phyloP scores from a whole-genome alignment of 2,113 vertebrate species.

The Zingel zingel region DNA sequence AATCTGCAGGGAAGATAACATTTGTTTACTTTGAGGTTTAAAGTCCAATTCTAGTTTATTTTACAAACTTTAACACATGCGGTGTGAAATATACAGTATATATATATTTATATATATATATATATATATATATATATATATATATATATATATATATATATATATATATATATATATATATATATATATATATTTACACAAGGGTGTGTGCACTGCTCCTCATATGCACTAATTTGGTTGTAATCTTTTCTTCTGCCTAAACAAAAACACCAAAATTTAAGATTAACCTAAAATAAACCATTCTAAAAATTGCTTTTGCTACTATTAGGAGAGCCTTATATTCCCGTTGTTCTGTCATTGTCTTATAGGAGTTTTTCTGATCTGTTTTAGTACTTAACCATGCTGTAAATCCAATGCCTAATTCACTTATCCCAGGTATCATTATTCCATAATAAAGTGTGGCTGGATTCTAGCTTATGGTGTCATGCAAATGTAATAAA shows the following conservation, averaged over 20 bases:
- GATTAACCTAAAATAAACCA: constrained; percentile 43
- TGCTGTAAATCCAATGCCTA: neutral
- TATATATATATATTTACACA: neutral
- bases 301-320: constrained; percentile 54
- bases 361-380: constrained; percentile 20
- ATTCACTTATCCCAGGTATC: constrained; percentile 11
- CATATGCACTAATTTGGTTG: constrained; percentile 4
- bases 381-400: constrained; percentile 24
- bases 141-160: neutral
- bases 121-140: neutral
- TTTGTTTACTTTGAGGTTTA: constrained; percentile 43
- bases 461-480: constrained; percentile 22
- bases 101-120: neutral
- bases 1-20: constrained; percentile 43
- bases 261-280: constrained; percentile 35
- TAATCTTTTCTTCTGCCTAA: constrained; percentile 25
- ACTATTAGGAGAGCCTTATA: constrained; percentile 22
- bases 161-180: neutral
- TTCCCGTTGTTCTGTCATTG: constrained; percentile 27
- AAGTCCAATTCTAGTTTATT: constrained; percentile 21
- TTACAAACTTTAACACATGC: constrained; percentile 19
- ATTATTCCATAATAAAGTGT: constrained; percentile 21
- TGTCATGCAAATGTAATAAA: constrained; percentile 40
- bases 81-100: neutral
- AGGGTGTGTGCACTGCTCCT: neutral